A percentile compares a stretch with the other conserved stretches of the same genome.
phyloP scores from a whole-genome alignment of 2,797 vertebrate genomes.

The Acrossocheilus fasciatus region DNA sequence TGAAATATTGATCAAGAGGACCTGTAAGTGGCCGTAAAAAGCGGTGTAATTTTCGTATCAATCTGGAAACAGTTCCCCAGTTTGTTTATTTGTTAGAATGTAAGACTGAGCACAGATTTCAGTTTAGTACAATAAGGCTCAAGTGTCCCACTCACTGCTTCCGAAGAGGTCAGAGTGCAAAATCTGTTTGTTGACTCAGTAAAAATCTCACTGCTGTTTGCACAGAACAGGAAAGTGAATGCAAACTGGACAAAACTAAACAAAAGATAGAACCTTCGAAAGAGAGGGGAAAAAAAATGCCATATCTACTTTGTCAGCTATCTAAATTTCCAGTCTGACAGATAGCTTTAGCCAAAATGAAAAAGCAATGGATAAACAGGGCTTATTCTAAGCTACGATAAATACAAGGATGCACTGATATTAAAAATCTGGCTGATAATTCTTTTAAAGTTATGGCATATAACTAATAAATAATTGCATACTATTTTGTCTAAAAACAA shows the following conservation, averaged over 20 bases:
- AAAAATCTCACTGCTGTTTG: constrained; percentile 48
- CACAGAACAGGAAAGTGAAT: constrained; percentile 50
- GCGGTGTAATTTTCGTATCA: not conserved
- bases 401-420: not conserved
- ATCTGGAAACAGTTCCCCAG: not conserved
- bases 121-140: not conserved
- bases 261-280: constrained; percentile 15
- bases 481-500: not conserved
- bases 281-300: not conserved
- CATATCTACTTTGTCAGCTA: not conserved
- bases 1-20: not conserved
- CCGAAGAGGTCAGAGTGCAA: constrained; percentile 52
- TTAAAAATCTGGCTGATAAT: not conserved
- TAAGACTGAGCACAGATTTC: not conserved
- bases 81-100: not conserved
- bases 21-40: not conserved
- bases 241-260: constrained; percentile 28
- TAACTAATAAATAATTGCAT: not conserved
- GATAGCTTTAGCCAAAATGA: not conserved
- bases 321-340: not conserved
- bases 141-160: constrained; percentile 9
- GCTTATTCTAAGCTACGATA: not conserved
- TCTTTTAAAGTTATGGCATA: not conserved
- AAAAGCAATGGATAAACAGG: not conserved
- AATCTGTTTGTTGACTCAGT: constrained; percentile 61